A percentile compares a stretch with the other conserved stretches of the same genome.
These are phyloP conservation scores for Sinocyclocheilus rhinocerous DNA, from an alignment of 2,113 vertebrate genomes.

Conservation along the genomic window DNA sequence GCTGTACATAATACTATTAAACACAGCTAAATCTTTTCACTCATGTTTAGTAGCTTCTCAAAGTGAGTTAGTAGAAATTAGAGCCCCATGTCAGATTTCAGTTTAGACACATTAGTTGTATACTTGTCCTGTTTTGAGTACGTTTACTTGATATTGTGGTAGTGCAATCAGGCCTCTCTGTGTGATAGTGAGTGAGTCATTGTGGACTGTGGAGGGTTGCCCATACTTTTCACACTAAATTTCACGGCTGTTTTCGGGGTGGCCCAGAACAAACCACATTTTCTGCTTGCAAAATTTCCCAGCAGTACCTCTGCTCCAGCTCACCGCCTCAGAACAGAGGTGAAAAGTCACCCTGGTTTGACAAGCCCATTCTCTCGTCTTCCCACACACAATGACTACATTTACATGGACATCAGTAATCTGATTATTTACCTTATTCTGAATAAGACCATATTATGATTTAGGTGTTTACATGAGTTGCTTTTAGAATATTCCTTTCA, in stretches of 20 bases:
- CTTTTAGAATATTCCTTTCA: too few relatives aligned
- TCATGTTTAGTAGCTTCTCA: neutral
- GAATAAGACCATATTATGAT: too few relatives aligned
- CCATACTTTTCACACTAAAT: constrained; percentile 47
- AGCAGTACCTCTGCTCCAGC: constrained; percentile 45
- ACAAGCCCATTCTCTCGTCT: neutral
- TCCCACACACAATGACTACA: neutral
- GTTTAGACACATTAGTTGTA: neutral
- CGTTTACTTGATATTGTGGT: neutral
- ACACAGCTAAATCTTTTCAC: too few relatives aligned
- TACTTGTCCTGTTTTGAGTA: neutral
- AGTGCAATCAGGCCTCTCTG: neutral
- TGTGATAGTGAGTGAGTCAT: neutral
- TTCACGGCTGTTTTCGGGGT: constrained; percentile 49
- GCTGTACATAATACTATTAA: neutral
- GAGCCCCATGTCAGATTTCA: neutral
- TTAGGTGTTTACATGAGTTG: too few relatives aligned
- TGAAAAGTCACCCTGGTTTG: neutral
- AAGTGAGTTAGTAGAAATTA: neutral
- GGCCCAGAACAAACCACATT: constrained; percentile 55
- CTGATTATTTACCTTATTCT: too few relatives aligned
- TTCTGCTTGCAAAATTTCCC: constrained; percentile 57
- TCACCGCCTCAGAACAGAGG: neutral
- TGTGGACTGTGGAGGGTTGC: constrained; percentile 1
- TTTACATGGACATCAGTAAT: too few relatives aligned